Percentiles rank a stretch among this genome's conserved stretches.
phyloP scores from a whole-genome alignment of 2,888 invertebrate genomes.

The Archips xylosteana region DNA sequence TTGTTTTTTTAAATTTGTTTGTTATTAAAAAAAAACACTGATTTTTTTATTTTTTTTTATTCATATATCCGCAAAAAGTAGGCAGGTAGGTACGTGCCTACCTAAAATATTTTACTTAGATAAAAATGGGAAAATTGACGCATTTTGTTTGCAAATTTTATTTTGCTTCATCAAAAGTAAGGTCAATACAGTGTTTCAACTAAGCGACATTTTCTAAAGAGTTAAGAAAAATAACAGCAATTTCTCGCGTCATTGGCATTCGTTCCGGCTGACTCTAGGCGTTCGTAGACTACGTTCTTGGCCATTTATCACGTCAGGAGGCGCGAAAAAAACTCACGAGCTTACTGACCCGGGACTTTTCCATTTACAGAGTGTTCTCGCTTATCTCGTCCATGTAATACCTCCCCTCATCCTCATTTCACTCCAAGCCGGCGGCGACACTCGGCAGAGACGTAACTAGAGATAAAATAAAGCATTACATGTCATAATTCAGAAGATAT shows the following conservation, averaged over 20 bases:
- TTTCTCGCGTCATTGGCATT: conserved; percentile 77
- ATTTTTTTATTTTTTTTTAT: too few relatives aligned
- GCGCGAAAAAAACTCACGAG: conserved; percentile 71
- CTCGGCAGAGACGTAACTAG: conserved; percentile 31
- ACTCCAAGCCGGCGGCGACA: conserved; percentile 34
- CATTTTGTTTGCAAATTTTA: not conserved
- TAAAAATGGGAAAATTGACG: not conserved
- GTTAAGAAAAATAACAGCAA: conserved; percentile 71
- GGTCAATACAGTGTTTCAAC: not conserved
- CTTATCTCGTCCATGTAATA: conserved; percentile 74
- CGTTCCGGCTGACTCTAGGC: conserved; percentile 62
- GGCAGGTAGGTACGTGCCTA: too few relatives aligned
- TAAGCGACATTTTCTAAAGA: conserved; percentile 56
- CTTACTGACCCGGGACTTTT: conserved; percentile 78
- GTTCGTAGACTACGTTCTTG: conserved; percentile 50
- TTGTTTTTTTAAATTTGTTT: not conserved
- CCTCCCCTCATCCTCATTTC: conserved; percentile 55
- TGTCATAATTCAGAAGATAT: conserved; percentile 8
- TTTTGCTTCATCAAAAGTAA: not conserved
- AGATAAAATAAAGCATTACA: conserved; percentile 17
- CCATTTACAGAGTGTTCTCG: conserved; percentile 74
- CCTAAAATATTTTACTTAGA: not conserved
- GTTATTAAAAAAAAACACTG: not conserved
- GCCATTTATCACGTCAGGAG: conserved; percentile 78
- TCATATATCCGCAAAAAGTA: too few relatives aligned